phyloP scores from a whole-genome alignment of 2,113 vertebrate species.

The Hirundichthys speculiger region DNA sequence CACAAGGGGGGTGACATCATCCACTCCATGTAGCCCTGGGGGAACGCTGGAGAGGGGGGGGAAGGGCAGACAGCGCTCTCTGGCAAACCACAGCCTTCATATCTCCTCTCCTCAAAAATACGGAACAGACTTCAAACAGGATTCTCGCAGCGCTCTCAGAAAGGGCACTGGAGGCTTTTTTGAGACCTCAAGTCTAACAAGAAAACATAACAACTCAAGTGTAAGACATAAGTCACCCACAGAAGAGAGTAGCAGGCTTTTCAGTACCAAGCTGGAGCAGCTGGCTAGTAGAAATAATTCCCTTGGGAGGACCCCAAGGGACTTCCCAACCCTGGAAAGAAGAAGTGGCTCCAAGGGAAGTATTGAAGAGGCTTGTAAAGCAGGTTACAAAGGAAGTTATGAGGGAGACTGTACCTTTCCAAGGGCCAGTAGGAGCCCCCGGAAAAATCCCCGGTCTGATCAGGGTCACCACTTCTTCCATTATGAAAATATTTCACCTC shows the following conservation, averaged over 20 bases:
- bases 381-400: slow-evolving; percentile 64
- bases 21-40: slow-evolving; percentile 74
- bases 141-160: slow-evolving; percentile 18
- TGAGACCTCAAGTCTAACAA: slow-evolving; percentile 6
- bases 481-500: slow-evolving; percentile 47
- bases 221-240: slow-evolving; percentile 74
- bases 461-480: slow-evolving; percentile 48
- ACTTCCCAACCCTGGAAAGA: slow-evolving; percentile 83
- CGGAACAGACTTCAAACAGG: slow-evolving; percentile 75
- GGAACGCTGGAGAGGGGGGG: slow-evolving; percentile 85
- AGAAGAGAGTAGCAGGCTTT: slow-evolving; percentile 86
- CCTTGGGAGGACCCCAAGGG: slow-evolving; percentile 81
- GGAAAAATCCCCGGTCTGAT: slow-evolving; percentile 81
- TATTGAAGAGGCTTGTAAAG: slow-evolving; percentile 29
- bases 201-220: slow-evolving; percentile 38
- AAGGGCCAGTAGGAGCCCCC: slow-evolving; percentile 83
- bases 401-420: slow-evolving; percentile 88
- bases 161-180: slow-evolving; percentile 47
- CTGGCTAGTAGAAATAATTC: slow-evolving; percentile 87
- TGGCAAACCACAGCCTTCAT: slow-evolving; percentile 82
- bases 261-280: slow-evolving; percentile 91
- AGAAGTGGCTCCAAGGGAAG: slow-evolving; percentile 78
- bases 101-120: slow-evolving; percentile 85
- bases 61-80: slow-evolving; percentile 81
- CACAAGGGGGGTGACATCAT: slow-evolving; percentile 63